These are phyloP conservation scores for Dolichoris vasculosae DNA, from an alignment of 1,140 invertebrate species.

Conservation along the genomic window DNA sequence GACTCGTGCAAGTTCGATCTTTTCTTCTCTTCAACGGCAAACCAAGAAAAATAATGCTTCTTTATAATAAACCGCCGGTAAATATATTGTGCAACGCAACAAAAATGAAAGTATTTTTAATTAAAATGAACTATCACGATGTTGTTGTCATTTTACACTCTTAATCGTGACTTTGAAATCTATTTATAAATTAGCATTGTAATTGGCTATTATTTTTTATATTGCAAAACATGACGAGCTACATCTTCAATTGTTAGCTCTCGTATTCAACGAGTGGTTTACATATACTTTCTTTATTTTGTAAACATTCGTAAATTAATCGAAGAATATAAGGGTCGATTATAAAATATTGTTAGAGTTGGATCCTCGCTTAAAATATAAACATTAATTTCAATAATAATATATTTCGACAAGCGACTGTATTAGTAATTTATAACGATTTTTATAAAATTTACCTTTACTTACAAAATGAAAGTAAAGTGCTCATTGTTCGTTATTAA, in stretches of 20 bases:
- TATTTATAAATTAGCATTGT: background rate
- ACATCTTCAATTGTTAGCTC: too few relatives aligned
- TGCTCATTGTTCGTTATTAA: too few relatives aligned
- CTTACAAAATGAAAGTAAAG: too few relatives aligned
- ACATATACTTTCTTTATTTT: too few relatives aligned
- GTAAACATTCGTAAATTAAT: background rate
- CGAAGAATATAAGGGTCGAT: background rate
- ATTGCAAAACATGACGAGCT: background rate
- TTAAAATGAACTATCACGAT: constrained; percentile 6
- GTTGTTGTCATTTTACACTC: background rate
- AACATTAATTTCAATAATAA: too few relatives aligned
- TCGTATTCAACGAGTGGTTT: too few relatives aligned
- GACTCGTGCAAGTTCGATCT: constrained; percentile 30
- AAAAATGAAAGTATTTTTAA: constrained; percentile 1
- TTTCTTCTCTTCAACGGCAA: constrained; percentile 9
- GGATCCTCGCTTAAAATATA: too few relatives aligned
- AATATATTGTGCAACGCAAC: background rate
- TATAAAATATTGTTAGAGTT: background rate
- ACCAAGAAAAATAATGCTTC: constrained; percentile 3
- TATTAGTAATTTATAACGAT: too few relatives aligned
- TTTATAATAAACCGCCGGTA: background rate
- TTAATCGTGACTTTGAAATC: background rate
- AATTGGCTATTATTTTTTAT: background rate
- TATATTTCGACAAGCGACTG: too few relatives aligned
- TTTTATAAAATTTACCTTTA: too few relatives aligned